Evolutionary conservation across 2,888 invertebrate species (phyloP).

Genomic region (Willowsia nigromaculata): DNA sequence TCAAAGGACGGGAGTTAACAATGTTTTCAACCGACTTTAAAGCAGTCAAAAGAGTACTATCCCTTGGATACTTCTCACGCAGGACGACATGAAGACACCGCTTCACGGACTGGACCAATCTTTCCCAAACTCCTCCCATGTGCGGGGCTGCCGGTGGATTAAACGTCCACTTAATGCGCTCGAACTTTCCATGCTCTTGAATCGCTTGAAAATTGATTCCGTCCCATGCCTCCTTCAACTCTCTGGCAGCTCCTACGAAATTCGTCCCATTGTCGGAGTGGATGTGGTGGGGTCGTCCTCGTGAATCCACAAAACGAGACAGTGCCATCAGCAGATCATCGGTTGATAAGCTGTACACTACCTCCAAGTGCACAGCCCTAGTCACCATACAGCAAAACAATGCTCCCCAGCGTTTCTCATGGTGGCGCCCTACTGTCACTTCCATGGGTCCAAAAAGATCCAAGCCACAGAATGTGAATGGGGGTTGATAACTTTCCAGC

Average conservation of each 20-base stretch:
- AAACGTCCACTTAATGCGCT: background rate
- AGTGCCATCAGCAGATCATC: constrained; percentile 54
- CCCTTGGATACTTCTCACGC: constrained; percentile 1
- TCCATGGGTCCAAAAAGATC: constrained; percentile 73
- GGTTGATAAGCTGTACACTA: constrained; percentile 43
- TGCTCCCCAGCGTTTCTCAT: background rate
- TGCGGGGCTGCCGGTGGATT: background rate
- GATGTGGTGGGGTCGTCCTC: background rate
- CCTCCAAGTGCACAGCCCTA: constrained; percentile 62
- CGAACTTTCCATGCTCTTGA: background rate
- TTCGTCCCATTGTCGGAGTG: constrained; percentile 72
- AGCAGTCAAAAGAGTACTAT: background rate
- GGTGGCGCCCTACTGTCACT: constrained; percentile 6
- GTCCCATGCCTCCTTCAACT: constrained; percentile 49
- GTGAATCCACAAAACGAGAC: constrained; percentile 21
- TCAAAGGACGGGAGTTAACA: constrained; percentile 33
- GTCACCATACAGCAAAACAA: constrained; percentile 45
- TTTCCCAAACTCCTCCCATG: background rate
- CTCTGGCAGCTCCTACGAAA: constrained; percentile 65
- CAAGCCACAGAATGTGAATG: constrained; percentile 76
- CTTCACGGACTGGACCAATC: background rate
- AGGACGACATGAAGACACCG: background rate
- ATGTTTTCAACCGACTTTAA: constrained; percentile 20
- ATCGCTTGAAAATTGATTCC: too few species aligned
- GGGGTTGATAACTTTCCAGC: constrained; percentile 68